Base-by-base conservation (phyloP, 2,888 invertebrate genomes). In the Hydraecia micacea region DNA sequence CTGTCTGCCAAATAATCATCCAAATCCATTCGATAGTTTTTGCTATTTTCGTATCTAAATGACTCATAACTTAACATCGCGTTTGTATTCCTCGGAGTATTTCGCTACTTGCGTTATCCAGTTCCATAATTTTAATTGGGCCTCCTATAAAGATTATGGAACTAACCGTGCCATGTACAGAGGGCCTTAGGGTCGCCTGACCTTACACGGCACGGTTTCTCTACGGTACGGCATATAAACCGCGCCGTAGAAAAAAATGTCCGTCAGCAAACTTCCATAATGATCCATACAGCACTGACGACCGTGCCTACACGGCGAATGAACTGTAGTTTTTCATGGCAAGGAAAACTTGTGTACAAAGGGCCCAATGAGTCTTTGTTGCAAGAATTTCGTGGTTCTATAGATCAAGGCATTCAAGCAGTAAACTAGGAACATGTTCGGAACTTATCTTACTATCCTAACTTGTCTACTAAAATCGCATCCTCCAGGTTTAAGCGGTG, bases 401-500 rank as follows among this genome's bases (percentile, higher is more conserved):
- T 36, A 63, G 11, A 36, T 25, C 11, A 18, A 42, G 25, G n/a
- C n/a, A 15, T 46, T 9, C 8, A 46, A n/a, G n/a, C 21, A 73
- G 11, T 36, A 6, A 58, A 7, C 13, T 32, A n/a, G n/a, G 5
- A 62, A 18, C 18, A 32, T 42, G 39, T 52, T n/a, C 32, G 49
- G 7, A 4, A 28, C 46, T 18, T 11, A 15, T 42, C 69, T 77
- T 83, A 77, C 80, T 70, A 83, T 66, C 52, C 58, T 70, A 42
- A 49, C 42, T 70, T 58, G 28, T 28, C 25, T 13, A n/a, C 39
- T 28, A 52, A 18, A 25, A 66, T 39, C 76, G 1, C 2, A 60
- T 32, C 32, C 36, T 60, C 49, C 42, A 66, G 42, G 25, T 69
- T 18, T 6, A 83, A 77, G 58, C 32, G 2, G 52, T 70, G 65